phyloP scores from a whole-genome alignment of 2,113 vertebrate genomes.

The Misgurnus mizolepis region DNA sequence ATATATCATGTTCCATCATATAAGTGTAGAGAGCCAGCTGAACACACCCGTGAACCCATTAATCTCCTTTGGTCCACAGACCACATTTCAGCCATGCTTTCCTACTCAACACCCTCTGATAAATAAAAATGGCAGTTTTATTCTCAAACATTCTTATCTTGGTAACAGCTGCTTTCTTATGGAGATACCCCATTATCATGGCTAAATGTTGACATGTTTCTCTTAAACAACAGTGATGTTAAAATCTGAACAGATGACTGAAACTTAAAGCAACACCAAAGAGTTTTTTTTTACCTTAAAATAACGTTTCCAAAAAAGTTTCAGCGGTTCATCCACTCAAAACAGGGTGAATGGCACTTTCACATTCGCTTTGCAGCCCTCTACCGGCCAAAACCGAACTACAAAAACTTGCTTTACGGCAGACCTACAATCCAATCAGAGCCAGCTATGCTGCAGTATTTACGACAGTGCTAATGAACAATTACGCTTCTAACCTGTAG shows the following conservation, averaged over 20 bases:
- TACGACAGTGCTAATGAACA: too few relatives aligned
- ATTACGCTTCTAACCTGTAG: too few relatives aligned
- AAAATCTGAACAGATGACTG: background rate
- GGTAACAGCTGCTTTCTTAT: slow-evolving; percentile 15
- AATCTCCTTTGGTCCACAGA: slow-evolving; percentile 28
- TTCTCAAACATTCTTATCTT: slow-evolving; percentile 29
- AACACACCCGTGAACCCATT: slow-evolving; percentile 37
- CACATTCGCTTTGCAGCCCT: too few relatives aligned
- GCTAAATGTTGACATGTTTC: background rate
- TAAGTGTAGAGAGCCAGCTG: slow-evolving; percentile 10
- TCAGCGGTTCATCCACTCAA: too few relatives aligned
- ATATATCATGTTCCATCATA: too few relatives aligned
- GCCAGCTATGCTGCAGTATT: too few relatives aligned
- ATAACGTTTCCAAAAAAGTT: too few relatives aligned
- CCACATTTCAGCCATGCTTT: slow-evolving; percentile 33
- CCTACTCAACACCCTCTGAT: slow-evolving; percentile 32
- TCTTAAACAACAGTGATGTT: slow-evolving; percentile 3
- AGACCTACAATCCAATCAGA: too few relatives aligned
- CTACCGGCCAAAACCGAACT: too few relatives aligned
- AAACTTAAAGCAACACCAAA: background rate
- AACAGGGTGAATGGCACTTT: too few relatives aligned
- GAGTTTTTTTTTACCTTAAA: too few relatives aligned
- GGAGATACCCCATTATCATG: slow-evolving; percentile 18
- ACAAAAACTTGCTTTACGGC: too few relatives aligned
- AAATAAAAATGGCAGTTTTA: slow-evolving; percentile 31